A percentile compares a stretch with the other conserved stretches of the same genome.
These are phyloP conservation scores for Bucco capensis DNA, from an alignment of 2,113 vertebrate genomes.

Conservation along the genomic window DNA sequence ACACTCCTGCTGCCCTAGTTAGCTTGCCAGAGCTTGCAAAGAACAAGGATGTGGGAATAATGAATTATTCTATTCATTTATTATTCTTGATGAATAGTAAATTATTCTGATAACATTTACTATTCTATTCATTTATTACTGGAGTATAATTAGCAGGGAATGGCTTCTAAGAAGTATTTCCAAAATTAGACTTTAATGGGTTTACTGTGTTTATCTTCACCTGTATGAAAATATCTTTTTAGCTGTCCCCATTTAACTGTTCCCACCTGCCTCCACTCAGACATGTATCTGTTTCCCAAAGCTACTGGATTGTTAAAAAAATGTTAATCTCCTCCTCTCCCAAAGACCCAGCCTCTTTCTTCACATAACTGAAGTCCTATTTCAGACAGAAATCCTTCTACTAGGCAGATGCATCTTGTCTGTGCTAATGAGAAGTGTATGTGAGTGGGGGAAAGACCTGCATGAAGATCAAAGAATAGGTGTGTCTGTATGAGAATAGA, in stretches of 20 bases:
- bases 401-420: background rate
- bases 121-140: slow-evolving; percentile 58
- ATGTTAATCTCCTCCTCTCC: slow-evolving; percentile 8
- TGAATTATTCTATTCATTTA: slow-evolving; percentile 52
- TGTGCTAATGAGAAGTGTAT: slow-evolving; percentile 14
- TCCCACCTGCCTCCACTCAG: slow-evolving; percentile 25
- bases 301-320: slow-evolving; percentile 11
- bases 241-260: slow-evolving; percentile 1
- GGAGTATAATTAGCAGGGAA: slow-evolving; percentile 40
- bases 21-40: slow-evolving; percentile 57
- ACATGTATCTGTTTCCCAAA: slow-evolving; percentile 31
- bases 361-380: background rate
- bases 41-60: slow-evolving; percentile 57
- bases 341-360: background rate
- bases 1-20: slow-evolving; percentile 52
- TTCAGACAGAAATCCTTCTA: background rate
- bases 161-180: slow-evolving; percentile 53
- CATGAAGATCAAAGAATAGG: slow-evolving; percentile 54
- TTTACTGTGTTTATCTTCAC: slow-evolving; percentile 58
- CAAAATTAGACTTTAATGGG: slow-evolving; percentile 65
- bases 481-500: slow-evolving; percentile 56
- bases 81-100: slow-evolving; percentile 64
- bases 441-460: slow-evolving; percentile 39
- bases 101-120: slow-evolving; percentile 62
- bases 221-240: slow-evolving; percentile 53